Evolutionary conservation across 2,113 vertebrate species (phyloP).

Genomic region (Colossoma macropomum): DNA sequence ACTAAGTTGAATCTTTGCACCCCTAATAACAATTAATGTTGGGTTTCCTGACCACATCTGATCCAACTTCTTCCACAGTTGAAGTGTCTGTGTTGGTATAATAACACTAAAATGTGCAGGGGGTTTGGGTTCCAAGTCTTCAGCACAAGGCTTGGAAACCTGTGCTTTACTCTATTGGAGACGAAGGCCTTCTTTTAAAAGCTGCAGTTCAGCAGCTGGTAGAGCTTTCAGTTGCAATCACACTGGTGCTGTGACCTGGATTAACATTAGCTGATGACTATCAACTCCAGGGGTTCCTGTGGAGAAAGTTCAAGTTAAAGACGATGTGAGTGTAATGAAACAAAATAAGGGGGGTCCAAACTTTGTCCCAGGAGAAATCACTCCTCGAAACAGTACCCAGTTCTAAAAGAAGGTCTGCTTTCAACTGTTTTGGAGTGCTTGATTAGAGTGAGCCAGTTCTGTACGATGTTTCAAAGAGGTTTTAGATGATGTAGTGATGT

Average conservation of each 20-base stretch:
- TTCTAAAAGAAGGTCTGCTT: background rate
- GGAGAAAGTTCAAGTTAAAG: background rate
- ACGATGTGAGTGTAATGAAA: background rate
- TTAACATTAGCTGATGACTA: background rate
- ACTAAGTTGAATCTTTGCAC: too few species aligned
- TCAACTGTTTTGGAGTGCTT: background rate
- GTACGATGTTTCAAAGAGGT: background rate
- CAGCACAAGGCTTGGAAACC: too few species aligned
- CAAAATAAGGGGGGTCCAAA: background rate
- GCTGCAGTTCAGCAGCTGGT: background rate
- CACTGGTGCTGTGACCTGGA: background rate
- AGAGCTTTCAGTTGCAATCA: background rate
- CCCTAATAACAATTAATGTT: too few species aligned
- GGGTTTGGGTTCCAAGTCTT: background rate
- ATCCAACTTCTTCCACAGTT: too few species aligned
- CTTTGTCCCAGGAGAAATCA: background rate
- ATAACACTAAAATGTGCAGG: too few species aligned
- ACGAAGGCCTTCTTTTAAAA: too few species aligned
- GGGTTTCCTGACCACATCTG: too few species aligned
- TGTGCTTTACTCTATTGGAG: too few species aligned
- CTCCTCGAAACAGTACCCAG: background rate
- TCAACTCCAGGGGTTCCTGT: background rate
- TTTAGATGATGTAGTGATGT: background rate
- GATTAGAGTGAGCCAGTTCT: background rate
- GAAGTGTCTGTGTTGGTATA: too few species aligned